Percentiles rank a stretch among this genome's conserved stretches.
These are phyloP conservation scores for Leptopilina drosophilae DNA, from an alignment of 2,888 invertebrate species.

Conservation along the genomic window DNA sequence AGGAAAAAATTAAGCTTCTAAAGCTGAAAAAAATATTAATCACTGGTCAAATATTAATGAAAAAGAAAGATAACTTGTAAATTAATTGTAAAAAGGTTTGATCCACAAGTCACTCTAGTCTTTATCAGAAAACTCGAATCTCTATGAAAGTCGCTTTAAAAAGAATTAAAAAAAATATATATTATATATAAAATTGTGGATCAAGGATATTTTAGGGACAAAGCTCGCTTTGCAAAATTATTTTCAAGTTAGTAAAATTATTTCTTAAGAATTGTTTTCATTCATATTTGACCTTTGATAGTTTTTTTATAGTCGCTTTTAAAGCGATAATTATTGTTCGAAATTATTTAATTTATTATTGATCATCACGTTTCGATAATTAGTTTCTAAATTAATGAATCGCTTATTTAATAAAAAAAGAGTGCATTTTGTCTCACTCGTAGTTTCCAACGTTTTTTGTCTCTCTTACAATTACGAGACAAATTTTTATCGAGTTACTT, in stretches of 20 bases:
- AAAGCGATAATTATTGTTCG: not conserved
- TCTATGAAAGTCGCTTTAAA: constrained; percentile 39
- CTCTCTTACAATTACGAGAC: not conserved
- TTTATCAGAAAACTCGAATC: constrained; percentile 28
- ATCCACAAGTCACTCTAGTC: constrained; percentile 35
- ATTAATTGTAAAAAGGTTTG: constrained; percentile 36
- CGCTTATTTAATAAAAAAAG: not conserved
- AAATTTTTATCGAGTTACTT: constrained; percentile 39
- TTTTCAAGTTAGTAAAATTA: constrained; percentile 10
- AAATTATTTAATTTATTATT: not conserved
- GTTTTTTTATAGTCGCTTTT: not conserved
- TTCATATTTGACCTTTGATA: constrained; percentile 23
- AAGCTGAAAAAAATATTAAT: constrained; percentile 10
- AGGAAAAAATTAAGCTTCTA: not conserved
- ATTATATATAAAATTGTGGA: constrained; percentile 3
- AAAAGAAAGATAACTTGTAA: constrained; percentile 17
- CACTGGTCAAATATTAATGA: constrained; percentile 21
- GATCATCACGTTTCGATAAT: not conserved
- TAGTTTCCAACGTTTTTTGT: constrained; percentile 34
- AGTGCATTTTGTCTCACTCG: constrained; percentile 23
- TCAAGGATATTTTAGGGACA: constrained; percentile 16
- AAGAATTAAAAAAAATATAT: not conserved
- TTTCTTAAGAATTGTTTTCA: not conserved
- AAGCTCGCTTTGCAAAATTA: constrained; percentile 31
- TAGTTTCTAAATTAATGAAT: constrained; percentile 5